Evolutionary conservation across 2,888 invertebrate species (phyloP).

Genomic region (Resseliella maxima): DNA sequence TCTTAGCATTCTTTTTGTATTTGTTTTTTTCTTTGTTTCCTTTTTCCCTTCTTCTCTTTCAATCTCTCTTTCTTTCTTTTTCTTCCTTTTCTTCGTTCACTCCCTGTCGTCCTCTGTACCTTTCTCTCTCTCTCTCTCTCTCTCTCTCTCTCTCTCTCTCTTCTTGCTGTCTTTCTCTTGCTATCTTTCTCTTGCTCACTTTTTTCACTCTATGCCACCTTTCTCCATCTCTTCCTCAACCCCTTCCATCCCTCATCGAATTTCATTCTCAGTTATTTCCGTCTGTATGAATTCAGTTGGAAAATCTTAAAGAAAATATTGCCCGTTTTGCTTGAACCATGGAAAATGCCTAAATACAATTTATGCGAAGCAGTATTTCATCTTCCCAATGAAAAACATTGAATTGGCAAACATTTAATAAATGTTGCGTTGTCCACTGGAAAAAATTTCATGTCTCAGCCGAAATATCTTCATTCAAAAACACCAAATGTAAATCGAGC

Average conservation of each 20-base stretch:
- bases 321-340: neutral
- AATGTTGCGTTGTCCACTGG: neutral
- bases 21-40: too few species aligned
- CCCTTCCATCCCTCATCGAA: too few species aligned
- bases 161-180: neutral
- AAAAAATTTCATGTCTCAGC: neutral
- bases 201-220: too few species aligned
- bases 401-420: slow-evolving; percentile 39
- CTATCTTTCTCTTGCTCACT: neutral
- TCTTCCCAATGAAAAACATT: neutral
- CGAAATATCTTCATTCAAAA: neutral
- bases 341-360: neutral
- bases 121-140: too few species aligned
- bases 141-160: too few species aligned
- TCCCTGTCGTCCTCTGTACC: too few species aligned
- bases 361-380: neutral
- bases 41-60: too few species aligned
- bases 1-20: too few species aligned
- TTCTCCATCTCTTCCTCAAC: too few species aligned
- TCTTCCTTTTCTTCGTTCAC: too few species aligned
- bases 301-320: slow-evolving; percentile 15
- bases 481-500: neutral
- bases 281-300: neutral
- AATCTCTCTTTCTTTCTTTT: too few species aligned
- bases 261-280: too few species aligned